phyloP scores from a whole-genome alignment of 2,113 vertebrate species.

The Hippocampus abdominalis region DNA sequence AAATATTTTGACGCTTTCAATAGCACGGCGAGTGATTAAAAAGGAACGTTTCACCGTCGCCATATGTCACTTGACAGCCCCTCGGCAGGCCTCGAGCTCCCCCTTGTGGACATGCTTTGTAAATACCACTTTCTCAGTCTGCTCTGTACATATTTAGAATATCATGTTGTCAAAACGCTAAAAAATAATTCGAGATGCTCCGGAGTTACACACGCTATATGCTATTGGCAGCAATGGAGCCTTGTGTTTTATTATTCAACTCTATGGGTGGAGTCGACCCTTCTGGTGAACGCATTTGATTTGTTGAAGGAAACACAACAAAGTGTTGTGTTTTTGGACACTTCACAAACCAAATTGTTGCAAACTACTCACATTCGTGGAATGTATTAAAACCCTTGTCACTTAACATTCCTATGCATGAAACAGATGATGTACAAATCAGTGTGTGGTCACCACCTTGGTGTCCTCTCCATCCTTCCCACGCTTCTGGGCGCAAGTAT shows the following conservation, averaged over 20 bases:
- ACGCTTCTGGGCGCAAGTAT: constrained; percentile 55
- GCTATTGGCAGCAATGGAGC: constrained; percentile 64
- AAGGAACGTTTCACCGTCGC: constrained; percentile 25
- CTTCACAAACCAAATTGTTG: background rate
- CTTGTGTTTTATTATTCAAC: constrained; percentile 45
- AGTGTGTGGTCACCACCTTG: constrained; percentile 2
- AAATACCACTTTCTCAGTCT: constrained; percentile 68
- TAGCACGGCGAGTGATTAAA: background rate
- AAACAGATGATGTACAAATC: background rate
- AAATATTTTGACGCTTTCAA: background rate
- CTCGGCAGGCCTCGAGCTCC: constrained; percentile 52
- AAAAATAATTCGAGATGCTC: constrained; percentile 62
- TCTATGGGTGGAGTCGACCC: constrained; percentile 28
- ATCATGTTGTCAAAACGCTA: constrained; percentile 65
- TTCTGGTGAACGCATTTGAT: constrained; percentile 16
- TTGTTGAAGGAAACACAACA: background rate
- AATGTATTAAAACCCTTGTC: background rate
- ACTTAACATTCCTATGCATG: background rate
- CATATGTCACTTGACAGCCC: constrained; percentile 51
- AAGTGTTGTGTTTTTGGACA: background rate
- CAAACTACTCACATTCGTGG: background rate
- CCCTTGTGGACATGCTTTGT: constrained; percentile 72
- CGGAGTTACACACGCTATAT: constrained; percentile 65
- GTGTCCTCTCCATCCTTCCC: constrained; percentile 38
- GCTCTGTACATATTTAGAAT: constrained; percentile 68